These are phyloP conservation scores for Zaprionus ornatus DNA, from an alignment of 1,140 invertebrate species.

Conservation along the genomic window DNA sequence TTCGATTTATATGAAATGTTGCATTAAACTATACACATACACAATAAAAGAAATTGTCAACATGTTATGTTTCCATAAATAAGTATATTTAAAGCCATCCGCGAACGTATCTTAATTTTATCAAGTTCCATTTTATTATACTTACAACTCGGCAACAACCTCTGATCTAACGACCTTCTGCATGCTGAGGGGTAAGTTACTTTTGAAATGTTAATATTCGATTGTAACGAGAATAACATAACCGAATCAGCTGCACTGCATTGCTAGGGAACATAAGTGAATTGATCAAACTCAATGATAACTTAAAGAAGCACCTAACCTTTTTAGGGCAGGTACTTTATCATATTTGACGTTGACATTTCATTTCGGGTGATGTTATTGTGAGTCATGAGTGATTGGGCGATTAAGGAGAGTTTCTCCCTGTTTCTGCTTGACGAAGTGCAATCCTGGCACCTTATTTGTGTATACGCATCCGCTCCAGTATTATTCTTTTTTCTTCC, in stretches of 20 bases:
- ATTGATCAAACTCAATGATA: background rate
- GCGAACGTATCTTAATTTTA: no score
- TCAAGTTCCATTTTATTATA: no score
- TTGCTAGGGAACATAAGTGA: background rate
- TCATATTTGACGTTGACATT: background rate
- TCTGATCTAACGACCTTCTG: no score
- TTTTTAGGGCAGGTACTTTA: background rate
- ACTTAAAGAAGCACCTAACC: background rate
- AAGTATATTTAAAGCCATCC: no score
- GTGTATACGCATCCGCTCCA: background rate
- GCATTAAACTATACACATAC: no score
- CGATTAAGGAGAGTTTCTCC: background rate
- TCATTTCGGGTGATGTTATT: background rate
- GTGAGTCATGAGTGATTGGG: background rate
- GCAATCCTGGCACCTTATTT: background rate
- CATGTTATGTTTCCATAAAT: no score
- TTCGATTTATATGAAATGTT: no score
- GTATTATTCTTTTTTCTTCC: no score
- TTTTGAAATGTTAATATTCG: no score
- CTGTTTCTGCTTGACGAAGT: background rate
- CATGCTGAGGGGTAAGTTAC: no score
- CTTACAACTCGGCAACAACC: no score
- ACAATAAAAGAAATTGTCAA: no score
- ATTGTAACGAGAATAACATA: background rate
- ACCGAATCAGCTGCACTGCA: background rate